Evolutionary conservation across 2,113 vertebrate genomes (phyloP), one percentile per base, ranked within the genome.

Genomic region (Xiphias gladius): DNA sequence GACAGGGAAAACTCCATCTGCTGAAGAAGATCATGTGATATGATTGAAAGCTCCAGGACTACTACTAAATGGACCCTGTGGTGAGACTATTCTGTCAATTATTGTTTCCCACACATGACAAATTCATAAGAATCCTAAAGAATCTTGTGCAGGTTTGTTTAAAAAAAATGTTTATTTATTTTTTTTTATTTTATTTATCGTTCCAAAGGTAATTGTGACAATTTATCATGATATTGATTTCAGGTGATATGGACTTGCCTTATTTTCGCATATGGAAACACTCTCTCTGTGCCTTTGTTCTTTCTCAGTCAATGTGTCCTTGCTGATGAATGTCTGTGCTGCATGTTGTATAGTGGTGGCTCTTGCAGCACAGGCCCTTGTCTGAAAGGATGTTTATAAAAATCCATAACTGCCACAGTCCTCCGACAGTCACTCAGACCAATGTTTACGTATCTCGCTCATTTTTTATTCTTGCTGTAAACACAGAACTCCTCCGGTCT

Each of bases 321-420:
- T 22, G 22, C 11, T 86, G 91, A 76, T 89, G 83, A 86, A 84
- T 84, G 79, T 57, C 12, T 20, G 5, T 3, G 28, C 35, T 55
- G 72, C 78, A 58, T 32, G 48, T 76, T 71, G 59, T 85, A 79
- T 46, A 2, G 30, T 20, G 5, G 9, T 64, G 73, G 74, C 82
- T 84, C 63, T 59, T 13, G 19, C 62, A 37, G 75, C 78, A 68
- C 79, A 58, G 71, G 58, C 80, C 24, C 80, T 84, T 14, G 79
- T 82, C 82, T 89, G 78, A 83, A 79, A 76, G 85, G 84, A 83
- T 91, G 88, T 93, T 93, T 90, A 89, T 84, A 85, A 80, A 86
- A 91, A 88, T 85, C 88, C 14, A 72, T 82, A 91, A 85, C 88
- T 69, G 87, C 85, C 85, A 54, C 79, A 43, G 80, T 85, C 73